Conservation (phyloP, 2,888 invertebrate genomes). For the Sphaeridia pumilis region DNA sequence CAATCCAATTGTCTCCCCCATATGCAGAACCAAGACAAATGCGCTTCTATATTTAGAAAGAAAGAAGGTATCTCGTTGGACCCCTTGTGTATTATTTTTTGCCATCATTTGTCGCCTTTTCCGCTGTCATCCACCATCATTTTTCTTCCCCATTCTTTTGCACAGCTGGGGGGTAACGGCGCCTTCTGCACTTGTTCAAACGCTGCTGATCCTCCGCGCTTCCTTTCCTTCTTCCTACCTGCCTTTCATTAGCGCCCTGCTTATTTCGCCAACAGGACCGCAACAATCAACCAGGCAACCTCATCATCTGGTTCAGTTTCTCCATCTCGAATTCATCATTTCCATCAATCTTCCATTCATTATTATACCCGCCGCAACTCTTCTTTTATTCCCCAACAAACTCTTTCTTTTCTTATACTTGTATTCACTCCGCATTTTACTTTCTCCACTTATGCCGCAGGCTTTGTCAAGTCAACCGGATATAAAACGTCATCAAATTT, state of each 20-base stretch:
- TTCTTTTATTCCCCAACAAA: not conserved
- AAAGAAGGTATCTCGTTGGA: not conserved
- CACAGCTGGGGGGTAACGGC: constrained; percentile 18
- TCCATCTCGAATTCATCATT: constrained; percentile 1
- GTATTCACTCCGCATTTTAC: no score
- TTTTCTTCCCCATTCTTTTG: constrained; percentile 17
- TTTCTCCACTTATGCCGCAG: no score
- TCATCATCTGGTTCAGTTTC: constrained; percentile 1
- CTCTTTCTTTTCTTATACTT: not conserved
- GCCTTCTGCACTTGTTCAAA: constrained; percentile 11
- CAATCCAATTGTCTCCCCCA: constrained; percentile 1
- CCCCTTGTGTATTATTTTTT: constrained; percentile 4
- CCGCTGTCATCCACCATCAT: constrained; percentile 17
- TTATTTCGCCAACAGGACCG: not conserved
- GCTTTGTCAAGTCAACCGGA: no score
- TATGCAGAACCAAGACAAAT: constrained; percentile 4
- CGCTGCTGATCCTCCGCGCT: not conserved
- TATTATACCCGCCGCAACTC: no score
- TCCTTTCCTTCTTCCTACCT: not conserved
- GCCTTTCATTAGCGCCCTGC: not conserved
- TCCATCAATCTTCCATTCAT: constrained; percentile 5
- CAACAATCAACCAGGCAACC: not conserved
- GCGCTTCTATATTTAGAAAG: constrained; percentile 11
- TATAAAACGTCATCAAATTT: no score
- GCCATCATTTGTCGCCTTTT: constrained; percentile 18